A percentile compares a stretch with the other conserved stretches of the same genome.
Evolutionary conservation across 2,797 vertebrate genomes (phyloP).

Genomic region (Cyclura pinguis): DNA sequence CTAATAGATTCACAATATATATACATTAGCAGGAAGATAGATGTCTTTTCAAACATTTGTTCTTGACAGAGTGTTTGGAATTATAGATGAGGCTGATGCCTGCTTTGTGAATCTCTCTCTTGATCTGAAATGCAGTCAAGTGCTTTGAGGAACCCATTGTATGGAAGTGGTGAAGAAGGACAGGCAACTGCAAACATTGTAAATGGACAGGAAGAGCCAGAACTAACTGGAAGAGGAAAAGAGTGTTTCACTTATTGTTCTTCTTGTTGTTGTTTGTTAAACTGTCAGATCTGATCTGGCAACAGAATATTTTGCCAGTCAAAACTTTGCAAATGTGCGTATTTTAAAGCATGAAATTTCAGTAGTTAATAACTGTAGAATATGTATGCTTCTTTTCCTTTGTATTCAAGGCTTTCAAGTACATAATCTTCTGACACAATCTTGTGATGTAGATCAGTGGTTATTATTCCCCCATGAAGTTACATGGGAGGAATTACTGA

Average conservation of each 20-base stretch:
- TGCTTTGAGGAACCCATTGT: constrained; percentile 66
- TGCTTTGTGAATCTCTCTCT: constrained; percentile 69
- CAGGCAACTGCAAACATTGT: constrained; percentile 56
- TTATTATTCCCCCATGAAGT: not conserved
- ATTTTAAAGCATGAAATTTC: not conserved
- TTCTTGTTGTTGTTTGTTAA: constrained; percentile 7
- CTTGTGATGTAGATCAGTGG: not conserved
- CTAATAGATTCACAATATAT: constrained; percentile 36
- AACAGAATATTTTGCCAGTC: not conserved
- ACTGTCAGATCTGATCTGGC: not conserved
- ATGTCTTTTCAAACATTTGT: constrained; percentile 77
- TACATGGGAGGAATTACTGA: not conserved
- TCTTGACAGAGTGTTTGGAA: constrained; percentile 75
- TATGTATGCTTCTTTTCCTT: not conserved
- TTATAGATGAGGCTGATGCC: constrained; percentile 74
- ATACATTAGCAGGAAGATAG: constrained; percentile 67
- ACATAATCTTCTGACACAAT: not conserved
- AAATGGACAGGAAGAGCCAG: not conserved
- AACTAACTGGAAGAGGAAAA: not conserved
- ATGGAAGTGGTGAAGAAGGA: constrained; percentile 61
- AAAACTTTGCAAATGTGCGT: not conserved
- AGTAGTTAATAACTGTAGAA: not conserved
- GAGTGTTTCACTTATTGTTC: not conserved
- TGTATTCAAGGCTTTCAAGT: not conserved
- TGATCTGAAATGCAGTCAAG: constrained; percentile 26